Evolutionary conservation across 2,888 invertebrate species (phyloP), one percentile per base, ranked within the genome.

Genomic region (Operophtera brumata): DNA sequence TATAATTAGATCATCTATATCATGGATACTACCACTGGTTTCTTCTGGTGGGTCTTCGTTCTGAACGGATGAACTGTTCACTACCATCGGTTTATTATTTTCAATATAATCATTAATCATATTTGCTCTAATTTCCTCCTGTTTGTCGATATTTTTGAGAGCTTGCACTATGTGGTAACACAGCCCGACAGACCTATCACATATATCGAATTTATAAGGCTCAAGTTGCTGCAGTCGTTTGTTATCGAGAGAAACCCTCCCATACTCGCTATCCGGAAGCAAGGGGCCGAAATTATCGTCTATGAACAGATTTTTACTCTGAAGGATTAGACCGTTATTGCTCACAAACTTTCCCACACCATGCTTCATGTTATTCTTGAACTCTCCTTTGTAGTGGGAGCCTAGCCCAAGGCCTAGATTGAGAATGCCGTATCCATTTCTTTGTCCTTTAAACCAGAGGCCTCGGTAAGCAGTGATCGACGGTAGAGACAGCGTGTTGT

Each of bases 341-440:
- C 92, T 92, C 46, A 91, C 77, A 54, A 92, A 76, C 54, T 80
- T 80, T 1, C 92, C 93, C 0, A 74, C 65, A 0, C 93, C 93
- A 57, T 93, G 87, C 69, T 93, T 93, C 59, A 84, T 82, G 71
- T 93, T 91, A 39, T 88, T 71, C 62, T 82, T 80, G 78, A 92
- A 93, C 28, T 87, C 79, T 28, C 93, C 93, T 61, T 85, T 90
- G 62, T 92, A 91, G 69, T 84, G 86, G 0, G 91, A 86, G 1
- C 93, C 93, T 41, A 91, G 78, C 1, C 89, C 86, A 4, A 88
- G 77, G 3, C 92, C 92, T 39, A 93, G 80, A 64, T 87, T 75
- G 20, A 87, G 59, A 28, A 78, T 52, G 57, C 93, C 93, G 56
- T 79, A 77, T 34, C 92, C 93, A 61, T 90, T 73, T 30, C 92